Evolutionary conservation across 2,888 invertebrate genomes (phyloP).

Genomic region (Acutogordius australiensis): DNA sequence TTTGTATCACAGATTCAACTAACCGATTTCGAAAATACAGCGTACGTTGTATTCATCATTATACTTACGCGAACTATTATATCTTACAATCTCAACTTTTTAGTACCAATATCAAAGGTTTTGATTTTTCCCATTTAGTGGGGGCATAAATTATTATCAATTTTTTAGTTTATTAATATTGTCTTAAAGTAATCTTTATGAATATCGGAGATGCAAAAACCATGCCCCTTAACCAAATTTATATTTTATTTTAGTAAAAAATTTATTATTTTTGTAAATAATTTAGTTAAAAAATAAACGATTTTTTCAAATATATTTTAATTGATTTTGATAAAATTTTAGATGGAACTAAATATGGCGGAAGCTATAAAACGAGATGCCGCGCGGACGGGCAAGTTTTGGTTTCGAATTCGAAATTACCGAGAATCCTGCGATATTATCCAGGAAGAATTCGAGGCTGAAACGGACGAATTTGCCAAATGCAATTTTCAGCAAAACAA

Average conservation of each 20-base stretch:
- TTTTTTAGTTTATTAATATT: too few species aligned
- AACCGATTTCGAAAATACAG: conserved; percentile 97
- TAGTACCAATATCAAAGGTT: conserved; percentile 85
- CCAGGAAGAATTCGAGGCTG: too few species aligned
- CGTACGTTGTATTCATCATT: conserved; percentile 89
- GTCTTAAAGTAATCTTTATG: too few species aligned
- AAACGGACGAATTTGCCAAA: too few species aligned
- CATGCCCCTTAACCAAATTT: too few species aligned
- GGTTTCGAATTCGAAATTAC: neutral
- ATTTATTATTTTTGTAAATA: neutral
- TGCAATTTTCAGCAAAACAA: too few species aligned
- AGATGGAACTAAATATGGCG: neutral
- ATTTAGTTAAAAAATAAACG: neutral
- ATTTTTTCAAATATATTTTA: neutral
- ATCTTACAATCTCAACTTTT: conserved; percentile 69
- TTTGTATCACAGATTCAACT: conserved; percentile 39
- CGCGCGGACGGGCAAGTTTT: neutral
- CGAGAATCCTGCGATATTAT: neutral
- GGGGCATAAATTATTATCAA: too few species aligned
- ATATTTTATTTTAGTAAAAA: neutral
- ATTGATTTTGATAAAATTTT: neutral
- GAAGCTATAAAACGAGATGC: neutral
- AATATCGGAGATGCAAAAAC: too few species aligned
- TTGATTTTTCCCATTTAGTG: too few species aligned
- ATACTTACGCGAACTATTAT: conserved; percentile 67